Evolutionary conservation across 2,888 invertebrate genomes (phyloP), one percentile per base, ranked within the genome.

Genomic region (Cephonodes hylas): DNA sequence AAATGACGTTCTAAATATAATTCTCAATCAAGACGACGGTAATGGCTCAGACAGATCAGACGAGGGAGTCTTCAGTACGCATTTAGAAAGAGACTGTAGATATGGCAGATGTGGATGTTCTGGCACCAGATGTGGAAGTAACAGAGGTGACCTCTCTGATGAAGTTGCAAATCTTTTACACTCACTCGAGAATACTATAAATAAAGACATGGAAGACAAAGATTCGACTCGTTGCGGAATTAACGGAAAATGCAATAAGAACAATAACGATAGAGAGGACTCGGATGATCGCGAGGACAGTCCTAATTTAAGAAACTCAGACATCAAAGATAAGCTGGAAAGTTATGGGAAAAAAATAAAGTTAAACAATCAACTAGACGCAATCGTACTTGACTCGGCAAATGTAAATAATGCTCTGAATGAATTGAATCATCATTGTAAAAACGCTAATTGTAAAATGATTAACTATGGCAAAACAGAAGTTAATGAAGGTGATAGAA

Each of bases 361-460:
- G 68, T 44, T 81, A 15, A 76, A 66, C 46, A 68, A 80, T 10
- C 68, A 83, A 18, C 59, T 82, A 59, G 81, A 83, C 42, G 77
- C 80, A 1, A 66, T 83, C 23, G 72, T 85, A 42, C 15, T 60
- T 15, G 42, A 60, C 38, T 7, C 38, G 10, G 34, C 25, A 22
- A 46, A 48, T 13, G 25, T 60, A 53, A 68, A 72, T 7, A 62
- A 63, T 3, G 61, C 70, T 8, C n/a, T 74, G 1, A 60, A 44
- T 2, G 65, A 66, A 59, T 15, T 42, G 18, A 65, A 0, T n/a
- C 45, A 42, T 6, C 7, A 1, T 3, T 58, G 38, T 15, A 23
- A 42, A 3, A 20, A 42, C 10, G 42, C 59, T 18, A 58, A 58
- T 22, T 53, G 53, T 5, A 53, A 53, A 53, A 8, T 53, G 18